Conservation (phyloP, 2,797 vertebrate species). For the Sphenopsis melanotis region DNA sequence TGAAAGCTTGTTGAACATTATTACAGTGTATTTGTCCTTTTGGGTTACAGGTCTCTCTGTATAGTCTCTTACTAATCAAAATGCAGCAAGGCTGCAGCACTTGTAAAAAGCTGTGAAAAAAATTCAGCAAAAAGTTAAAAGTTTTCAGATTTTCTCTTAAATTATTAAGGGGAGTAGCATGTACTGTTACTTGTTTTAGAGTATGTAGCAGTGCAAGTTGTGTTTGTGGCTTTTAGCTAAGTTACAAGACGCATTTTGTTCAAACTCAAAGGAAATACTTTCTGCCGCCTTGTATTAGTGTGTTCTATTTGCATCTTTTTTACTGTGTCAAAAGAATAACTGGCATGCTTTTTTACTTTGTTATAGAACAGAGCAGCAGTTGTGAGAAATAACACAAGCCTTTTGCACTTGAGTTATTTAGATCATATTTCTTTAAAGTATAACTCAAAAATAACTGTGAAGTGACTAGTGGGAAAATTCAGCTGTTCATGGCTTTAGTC, state of each 20-base stretch:
- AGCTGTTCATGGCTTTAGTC: neutral
- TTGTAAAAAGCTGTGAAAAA: neutral
- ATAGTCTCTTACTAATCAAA: neutral
- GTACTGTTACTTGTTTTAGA: neutral
- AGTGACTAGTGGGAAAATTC: neutral
- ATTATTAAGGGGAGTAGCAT: fast-evolving
- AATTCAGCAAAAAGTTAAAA: neutral
- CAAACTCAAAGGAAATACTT: neutral
- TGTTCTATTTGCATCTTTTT: neutral
- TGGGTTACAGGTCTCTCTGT: neutral
- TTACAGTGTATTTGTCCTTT: neutral
- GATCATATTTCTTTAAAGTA: neutral
- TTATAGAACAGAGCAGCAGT: neutral
- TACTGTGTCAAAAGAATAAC: neutral
- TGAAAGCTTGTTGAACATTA: constrained; percentile 11
- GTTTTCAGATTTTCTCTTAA: neutral
- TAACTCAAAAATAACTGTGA: neutral
- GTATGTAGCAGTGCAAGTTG: neutral
- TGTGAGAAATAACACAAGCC: neutral
- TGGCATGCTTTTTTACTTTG: neutral
- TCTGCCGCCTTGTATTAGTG: neutral
- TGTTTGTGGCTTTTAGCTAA: neutral
- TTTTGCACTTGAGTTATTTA: neutral
- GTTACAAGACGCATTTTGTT: neutral
- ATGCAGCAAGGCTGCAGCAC: neutral